Evolutionary conservation across 2,888 invertebrate species (phyloP).

Genomic region (Sepiola atlantica): DNA sequence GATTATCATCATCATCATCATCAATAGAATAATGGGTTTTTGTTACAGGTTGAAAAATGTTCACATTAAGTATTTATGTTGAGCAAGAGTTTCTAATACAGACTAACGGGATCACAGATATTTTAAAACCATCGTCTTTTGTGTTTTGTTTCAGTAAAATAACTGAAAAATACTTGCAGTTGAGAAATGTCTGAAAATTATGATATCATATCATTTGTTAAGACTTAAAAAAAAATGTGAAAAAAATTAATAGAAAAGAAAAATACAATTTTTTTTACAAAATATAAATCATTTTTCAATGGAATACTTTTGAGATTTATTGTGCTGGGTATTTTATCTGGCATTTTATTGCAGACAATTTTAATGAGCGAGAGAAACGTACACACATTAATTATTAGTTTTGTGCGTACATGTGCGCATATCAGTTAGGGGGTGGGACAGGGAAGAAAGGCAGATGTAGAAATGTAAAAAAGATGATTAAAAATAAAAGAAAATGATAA

Average conservation of each 20-base stretch:
- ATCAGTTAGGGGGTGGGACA: neutral
- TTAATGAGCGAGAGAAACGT: neutral
- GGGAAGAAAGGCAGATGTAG: neutral
- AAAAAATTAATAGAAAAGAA: neutral
- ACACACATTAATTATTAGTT: neutral
- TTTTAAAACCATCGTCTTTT: neutral
- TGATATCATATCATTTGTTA: too few species aligned
- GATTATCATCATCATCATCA: too few species aligned
- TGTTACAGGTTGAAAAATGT: neutral
- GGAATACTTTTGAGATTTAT: slow-evolving; percentile 22
- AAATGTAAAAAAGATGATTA: neutral
- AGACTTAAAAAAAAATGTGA: too few species aligned
- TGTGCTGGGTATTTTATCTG: neutral
- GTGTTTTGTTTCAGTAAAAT: too few species aligned
- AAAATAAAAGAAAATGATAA: too few species aligned
- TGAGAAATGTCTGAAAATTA: too few species aligned
- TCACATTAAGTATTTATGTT: neutral
- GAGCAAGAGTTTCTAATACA: neutral
- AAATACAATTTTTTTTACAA: neutral
- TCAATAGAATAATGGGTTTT: too few species aligned
- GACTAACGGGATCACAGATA: neutral
- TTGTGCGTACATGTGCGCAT: neutral
- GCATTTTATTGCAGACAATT: neutral
- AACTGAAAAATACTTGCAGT: too few species aligned
- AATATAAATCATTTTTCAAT: neutral